A percentile compares a stretch with the other conserved stretches of the same genome.
These are phyloP conservation scores for Yoshiicerus persimilis DNA, from an alignment of 1,140 invertebrate species.

Conservation along the genomic window DNA sequence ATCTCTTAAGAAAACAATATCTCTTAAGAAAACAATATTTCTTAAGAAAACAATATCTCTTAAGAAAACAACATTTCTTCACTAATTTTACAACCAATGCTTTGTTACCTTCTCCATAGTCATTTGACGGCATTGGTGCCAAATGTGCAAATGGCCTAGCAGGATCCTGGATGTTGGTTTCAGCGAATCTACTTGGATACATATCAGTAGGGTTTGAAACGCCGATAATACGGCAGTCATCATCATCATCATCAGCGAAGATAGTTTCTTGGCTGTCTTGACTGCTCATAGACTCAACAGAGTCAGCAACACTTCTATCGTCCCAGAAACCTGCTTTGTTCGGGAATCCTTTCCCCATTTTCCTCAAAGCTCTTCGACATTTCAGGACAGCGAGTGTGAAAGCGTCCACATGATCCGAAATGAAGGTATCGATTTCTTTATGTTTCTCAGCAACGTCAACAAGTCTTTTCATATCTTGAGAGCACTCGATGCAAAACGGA, in stretches of 20 bases:
- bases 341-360: background rate
- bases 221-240: background rate
- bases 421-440: background rate
- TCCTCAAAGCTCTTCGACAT: background rate
- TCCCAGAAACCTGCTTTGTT: background rate
- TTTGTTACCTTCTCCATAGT: background rate
- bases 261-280: background rate
- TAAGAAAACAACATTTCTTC: no score
- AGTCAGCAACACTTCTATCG: background rate
- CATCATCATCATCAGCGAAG: no score
- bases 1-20: no score
- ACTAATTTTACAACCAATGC: no score
- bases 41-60: no score
- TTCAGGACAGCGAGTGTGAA: background rate
- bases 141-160: background rate
- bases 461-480: background rate
- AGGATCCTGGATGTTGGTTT: background rate
- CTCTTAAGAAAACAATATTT: no score
- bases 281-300: no score
- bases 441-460: background rate
- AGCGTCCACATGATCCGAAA: background rate
- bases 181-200: background rate
- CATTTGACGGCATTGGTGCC: background rate
- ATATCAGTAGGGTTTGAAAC: background rate
- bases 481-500: background rate